Conservation (phyloP, 2,797 vertebrate genomes). For the Etheostoma perlongum region DNA sequence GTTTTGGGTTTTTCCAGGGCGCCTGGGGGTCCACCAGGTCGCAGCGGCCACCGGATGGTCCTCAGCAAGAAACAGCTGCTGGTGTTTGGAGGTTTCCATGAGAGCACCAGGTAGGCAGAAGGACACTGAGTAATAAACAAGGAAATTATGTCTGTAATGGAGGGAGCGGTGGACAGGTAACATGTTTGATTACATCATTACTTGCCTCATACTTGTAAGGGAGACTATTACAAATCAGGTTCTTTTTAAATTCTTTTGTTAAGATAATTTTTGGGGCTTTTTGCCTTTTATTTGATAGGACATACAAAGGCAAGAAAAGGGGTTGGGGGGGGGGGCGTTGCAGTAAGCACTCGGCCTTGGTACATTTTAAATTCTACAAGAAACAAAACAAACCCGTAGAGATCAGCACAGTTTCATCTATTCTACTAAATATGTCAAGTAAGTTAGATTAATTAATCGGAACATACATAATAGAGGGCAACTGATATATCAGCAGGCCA, state of each 20-base stretch:
- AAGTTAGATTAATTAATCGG: background rate
- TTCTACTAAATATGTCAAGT: background rate
- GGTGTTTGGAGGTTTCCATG: slow-evolving; percentile 97
- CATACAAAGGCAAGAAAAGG: too few species aligned
- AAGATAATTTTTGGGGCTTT: too few species aligned
- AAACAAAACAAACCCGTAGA: background rate
- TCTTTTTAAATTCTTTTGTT: background rate
- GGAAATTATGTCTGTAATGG: background rate
- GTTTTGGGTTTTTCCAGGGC: slow-evolving; percentile 79
- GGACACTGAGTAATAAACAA: background rate
- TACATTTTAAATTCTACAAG: background rate
- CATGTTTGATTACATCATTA: background rate
- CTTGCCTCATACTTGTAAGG: rapidly evolving
- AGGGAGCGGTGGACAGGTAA: background rate
- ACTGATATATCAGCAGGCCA: too few species aligned
- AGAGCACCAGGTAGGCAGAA: slow-evolving; percentile 88
- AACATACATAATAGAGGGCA: background rate
- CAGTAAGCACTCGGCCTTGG: too few species aligned
- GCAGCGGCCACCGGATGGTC: slow-evolving; percentile 96
- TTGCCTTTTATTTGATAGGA: too few species aligned
- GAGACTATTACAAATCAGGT: background rate
- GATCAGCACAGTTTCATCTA: background rate
- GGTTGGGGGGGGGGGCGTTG: too few species aligned
- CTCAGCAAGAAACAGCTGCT: slow-evolving; percentile 91
- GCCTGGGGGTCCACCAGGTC: slow-evolving; percentile 91